Evolutionary conservation across 2,888 invertebrate species (phyloP).

Genomic region (Sepiola atlantica): DNA sequence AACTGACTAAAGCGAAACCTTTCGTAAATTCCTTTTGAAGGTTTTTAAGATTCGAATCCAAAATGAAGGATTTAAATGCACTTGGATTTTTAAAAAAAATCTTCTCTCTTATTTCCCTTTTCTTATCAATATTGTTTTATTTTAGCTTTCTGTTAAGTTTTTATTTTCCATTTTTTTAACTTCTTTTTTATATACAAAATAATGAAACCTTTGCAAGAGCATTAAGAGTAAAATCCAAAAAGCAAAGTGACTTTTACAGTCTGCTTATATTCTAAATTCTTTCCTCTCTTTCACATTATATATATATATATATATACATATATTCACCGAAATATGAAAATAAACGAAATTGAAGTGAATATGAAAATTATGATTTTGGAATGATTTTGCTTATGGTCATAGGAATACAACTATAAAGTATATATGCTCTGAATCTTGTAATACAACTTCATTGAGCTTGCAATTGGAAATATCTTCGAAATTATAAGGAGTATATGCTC

Average conservation of each 20-base stretch:
- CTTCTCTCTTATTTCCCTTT: neutral
- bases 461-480: no score
- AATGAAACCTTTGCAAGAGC: neutral
- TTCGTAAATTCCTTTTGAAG: neutral
- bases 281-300: neutral
- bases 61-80: slow-evolving; percentile 1
- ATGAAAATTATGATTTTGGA: no score
- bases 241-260: neutral
- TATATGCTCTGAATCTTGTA: no score
- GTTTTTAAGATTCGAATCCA: neutral
- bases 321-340: no score
- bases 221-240: neutral
- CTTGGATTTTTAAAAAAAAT: neutral
- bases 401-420: neutral
- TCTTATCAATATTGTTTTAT: neutral
- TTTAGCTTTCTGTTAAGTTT: neutral
- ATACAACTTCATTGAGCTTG: no score
- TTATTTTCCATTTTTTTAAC: no score
- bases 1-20: slow-evolving; percentile 20
- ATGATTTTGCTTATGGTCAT: neutral
- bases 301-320: no score
- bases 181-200: neutral
- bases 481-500: no score
- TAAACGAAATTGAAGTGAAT: no score
- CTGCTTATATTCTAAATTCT: neutral